These are phyloP conservation scores for Lepus europaeus DNA, from an alignment of 2,113 vertebrate species.

Conservation along the genomic window DNA sequence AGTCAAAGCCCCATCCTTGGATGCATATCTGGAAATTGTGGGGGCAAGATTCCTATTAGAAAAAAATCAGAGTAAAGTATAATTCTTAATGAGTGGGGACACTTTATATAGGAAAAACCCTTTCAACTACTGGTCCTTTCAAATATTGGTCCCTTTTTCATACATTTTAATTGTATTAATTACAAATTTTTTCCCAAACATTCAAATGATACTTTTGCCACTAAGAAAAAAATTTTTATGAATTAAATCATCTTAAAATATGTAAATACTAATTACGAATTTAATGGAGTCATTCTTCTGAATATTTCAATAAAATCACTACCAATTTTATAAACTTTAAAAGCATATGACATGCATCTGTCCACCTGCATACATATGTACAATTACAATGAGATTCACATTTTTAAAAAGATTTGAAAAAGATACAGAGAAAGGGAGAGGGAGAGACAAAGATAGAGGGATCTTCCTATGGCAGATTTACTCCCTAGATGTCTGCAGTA, in stretches of 20 bases:
- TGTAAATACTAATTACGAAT: slow-evolving; percentile 34
- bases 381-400: not conserved
- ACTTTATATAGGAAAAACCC: not conserved
- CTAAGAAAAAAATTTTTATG: not conserved
- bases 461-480: no score
- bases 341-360: not conserved
- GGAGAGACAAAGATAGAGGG: no score
- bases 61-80: not conserved
- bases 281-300: not conserved
- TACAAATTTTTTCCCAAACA: slow-evolving; percentile 5
- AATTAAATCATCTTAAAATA: slow-evolving; percentile 38
- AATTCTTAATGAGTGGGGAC: not conserved
- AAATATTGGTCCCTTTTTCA: not conserved
- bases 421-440: no score
- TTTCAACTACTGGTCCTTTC: not conserved
- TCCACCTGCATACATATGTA: no score
- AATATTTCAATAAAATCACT: slow-evolving; percentile 43
- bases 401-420: no score
- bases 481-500: no score
- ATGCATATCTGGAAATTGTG: not conserved
- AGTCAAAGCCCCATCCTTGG: not conserved
- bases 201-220: slow-evolving; percentile 4
- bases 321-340: not conserved
- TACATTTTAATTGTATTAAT: slow-evolving; percentile 17
- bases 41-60: not conserved